These are phyloP conservation scores for Cryptoprocta ferox DNA, from an alignment of 2,797 vertebrate species.

Conservation along the genomic window DNA sequence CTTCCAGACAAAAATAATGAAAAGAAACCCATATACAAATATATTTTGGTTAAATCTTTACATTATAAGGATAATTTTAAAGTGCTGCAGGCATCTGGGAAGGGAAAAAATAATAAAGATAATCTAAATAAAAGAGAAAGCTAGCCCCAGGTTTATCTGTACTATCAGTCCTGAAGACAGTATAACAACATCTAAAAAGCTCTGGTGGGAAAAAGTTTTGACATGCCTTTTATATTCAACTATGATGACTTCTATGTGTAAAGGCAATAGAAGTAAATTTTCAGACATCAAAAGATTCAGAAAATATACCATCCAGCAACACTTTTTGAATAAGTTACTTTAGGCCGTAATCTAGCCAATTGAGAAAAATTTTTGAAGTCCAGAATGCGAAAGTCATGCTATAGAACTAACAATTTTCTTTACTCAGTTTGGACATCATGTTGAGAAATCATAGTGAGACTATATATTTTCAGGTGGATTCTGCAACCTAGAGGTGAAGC, in stretches of 20 bases:
- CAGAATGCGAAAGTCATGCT: background rate
- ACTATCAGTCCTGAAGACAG: background rate
- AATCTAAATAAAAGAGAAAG: background rate
- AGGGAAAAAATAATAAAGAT: background rate
- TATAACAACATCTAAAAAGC: slow-evolving; percentile 10
- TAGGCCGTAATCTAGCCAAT: background rate
- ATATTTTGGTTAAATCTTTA: background rate
- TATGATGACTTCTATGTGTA: slow-evolving; percentile 7
- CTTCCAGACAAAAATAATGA: background rate
- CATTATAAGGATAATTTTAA: background rate
- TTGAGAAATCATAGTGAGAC: background rate
- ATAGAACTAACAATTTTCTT: background rate
- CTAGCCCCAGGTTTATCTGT: background rate
- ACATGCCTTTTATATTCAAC: background rate
- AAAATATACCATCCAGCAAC: background rate
- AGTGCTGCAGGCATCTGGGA: background rate
- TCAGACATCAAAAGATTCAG: background rate
- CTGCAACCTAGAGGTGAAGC: background rate
- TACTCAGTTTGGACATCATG: background rate
- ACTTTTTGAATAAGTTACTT: slow-evolving; percentile 38
- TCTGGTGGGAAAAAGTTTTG: background rate
- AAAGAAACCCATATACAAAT: slow-evolving; percentile 11
- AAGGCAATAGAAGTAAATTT: slow-evolving; percentile 1
- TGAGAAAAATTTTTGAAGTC: background rate
- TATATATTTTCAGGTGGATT: slow-evolving; percentile 17